Evolutionary conservation across 2,888 invertebrate genomes (phyloP).

Genomic region (Cosmorhoe ocellata): DNA sequence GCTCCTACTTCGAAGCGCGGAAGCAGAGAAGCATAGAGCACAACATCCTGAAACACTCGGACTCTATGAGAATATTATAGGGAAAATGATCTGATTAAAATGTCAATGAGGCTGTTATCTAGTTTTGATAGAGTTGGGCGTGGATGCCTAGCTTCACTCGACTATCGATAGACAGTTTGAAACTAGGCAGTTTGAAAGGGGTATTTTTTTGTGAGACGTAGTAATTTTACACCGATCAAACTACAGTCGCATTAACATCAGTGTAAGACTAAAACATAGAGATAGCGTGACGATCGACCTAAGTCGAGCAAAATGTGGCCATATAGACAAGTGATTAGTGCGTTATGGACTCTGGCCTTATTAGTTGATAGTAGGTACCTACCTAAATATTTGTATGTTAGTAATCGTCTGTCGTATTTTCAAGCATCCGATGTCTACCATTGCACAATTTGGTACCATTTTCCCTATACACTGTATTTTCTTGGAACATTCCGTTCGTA

Average conservation of each 20-base stretch:
- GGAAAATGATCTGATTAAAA: constrained; percentile 44
- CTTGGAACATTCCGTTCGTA: too few relatives aligned
- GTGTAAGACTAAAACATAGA: too few relatives aligned
- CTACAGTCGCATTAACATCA: too few relatives aligned
- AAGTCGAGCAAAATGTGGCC: constrained; percentile 10
- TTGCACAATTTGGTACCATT: constrained; percentile 16
- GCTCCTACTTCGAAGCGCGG: constrained; percentile 55
- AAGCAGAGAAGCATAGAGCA: constrained; percentile 62
- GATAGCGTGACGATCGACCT: constrained; percentile 1
- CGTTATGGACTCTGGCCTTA: constrained; percentile 5
- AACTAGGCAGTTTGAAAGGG: constrained; percentile 6
- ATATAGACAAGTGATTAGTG: neutral
- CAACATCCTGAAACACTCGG: constrained; percentile 70
- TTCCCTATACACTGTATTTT: neutral
- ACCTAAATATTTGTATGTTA: neutral
- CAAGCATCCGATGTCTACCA: constrained; percentile 14
- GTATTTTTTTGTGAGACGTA: neutral
- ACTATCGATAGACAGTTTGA: neutral
- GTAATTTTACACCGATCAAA: too few relatives aligned
- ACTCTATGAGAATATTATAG: constrained; percentile 75
- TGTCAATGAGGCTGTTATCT: constrained; percentile 55
- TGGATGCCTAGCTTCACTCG: constrained; percentile 7
- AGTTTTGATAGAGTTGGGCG: constrained; percentile 51
- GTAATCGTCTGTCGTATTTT: neutral
- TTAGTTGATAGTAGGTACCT: constrained; percentile 4